Evolutionary conservation across 2,888 invertebrate species (phyloP).

Genomic region (Sicus ferrugineus): DNA sequence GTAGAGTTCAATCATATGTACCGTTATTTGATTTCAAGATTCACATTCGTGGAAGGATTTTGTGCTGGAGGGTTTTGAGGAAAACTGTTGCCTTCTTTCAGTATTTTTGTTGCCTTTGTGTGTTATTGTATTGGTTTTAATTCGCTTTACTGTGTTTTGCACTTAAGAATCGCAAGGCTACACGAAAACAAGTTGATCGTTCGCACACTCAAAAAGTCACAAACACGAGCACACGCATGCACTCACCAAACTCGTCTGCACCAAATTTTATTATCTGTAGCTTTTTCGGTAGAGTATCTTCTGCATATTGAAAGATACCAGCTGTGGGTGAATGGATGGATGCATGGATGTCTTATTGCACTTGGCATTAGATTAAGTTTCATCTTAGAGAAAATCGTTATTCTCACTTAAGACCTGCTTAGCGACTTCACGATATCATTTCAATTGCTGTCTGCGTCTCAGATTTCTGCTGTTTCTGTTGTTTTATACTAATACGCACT

Average conservation of each 20-base stretch:
- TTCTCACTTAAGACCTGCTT: no score
- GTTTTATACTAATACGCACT: no score
- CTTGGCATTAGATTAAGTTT: no score
- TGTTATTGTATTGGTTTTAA: background rate
- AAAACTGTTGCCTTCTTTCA: background rate
- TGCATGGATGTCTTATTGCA: background rate
- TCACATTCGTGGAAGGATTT: background rate
- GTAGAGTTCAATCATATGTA: background rate
- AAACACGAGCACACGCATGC: background rate
- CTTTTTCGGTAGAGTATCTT: background rate
- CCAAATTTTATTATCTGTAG: background rate
- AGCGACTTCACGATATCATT: no score
- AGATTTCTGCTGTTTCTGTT: no score
- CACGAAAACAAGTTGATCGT: background rate
- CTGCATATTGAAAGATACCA: background rate
- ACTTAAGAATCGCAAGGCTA: background rate
- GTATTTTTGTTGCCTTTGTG: no score
- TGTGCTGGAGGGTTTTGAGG: no score
- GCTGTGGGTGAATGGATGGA: background rate
- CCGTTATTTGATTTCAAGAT: background rate
- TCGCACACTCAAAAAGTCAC: background rate
- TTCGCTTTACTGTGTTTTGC: no score
- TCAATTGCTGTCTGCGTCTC: no score
- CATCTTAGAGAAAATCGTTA: no score
- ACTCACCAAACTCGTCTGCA: background rate